Evolutionary conservation across 1,140 invertebrate genomes (phyloP), one percentile per base, ranked within the genome.

Genomic region (Drosophila prosaltans): DNA sequence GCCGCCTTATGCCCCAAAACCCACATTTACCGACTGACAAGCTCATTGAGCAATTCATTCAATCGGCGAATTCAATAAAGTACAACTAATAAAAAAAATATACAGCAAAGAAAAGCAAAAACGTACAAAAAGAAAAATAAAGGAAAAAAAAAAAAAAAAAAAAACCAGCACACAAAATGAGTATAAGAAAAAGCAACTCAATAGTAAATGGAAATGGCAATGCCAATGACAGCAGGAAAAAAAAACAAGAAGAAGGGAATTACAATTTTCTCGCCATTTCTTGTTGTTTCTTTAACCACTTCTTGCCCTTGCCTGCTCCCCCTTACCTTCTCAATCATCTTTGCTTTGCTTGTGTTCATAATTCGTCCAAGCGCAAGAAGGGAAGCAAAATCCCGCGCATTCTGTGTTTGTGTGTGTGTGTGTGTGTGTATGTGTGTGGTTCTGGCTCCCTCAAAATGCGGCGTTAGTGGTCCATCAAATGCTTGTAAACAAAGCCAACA

Each of bases 51-150:
- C 83, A 86, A 88, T 88, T 86, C 83, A 86, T 86, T 86, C 69
- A 88, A 86, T 83, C 84, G 83, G 71, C 70, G 80, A 88, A 86
- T 86, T 86, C 83, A 86, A 86, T 86, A 88, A 88, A 86, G 83
- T 83, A 86, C 83, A 86, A 86, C 83, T 86, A 86, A 88, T 86
- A 86, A 86, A 86, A 84, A 85, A 73, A 88, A 77, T 77, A 72
- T 32, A 59, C 10, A 24, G 82, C 78, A 71, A 70, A 43, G 4
- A 16, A 45, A 5, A 45, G 21, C 16, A 21, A 21, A 21, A 48
- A 21, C 5, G 6, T 16, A 30, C 2, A 36, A 36, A 36, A 36
- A 36, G 6, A 36, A 36, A 5, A 36, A 36, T 6, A 36, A 36
- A 36, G 32, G n/a, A n/a, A 36, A 36, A 36, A 36, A 51, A 72